Evolutionary conservation across 2,888 invertebrate genomes (phyloP).

Genomic region (Drosophila incognita): DNA sequence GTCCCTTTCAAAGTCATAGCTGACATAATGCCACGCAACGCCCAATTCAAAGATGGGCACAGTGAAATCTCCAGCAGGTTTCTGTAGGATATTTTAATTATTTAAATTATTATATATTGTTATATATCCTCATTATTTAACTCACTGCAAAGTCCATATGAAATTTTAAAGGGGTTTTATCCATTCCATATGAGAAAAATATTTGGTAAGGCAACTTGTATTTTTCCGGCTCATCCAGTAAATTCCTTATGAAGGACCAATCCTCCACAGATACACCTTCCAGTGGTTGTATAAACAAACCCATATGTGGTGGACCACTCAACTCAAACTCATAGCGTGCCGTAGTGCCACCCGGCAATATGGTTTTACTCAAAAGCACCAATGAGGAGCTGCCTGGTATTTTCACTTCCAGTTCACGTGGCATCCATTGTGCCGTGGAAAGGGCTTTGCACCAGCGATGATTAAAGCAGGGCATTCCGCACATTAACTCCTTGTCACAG

Average conservation of each 20-base stretch:
- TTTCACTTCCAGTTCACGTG: conserved; percentile 54
- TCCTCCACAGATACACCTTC: conserved; percentile 63
- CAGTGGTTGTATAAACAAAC: conserved; percentile 75
- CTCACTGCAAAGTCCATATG: conserved; percentile 73
- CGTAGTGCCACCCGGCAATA: conserved; percentile 32
- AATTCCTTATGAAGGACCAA: conserved; percentile 78
- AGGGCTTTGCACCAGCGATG: conserved; percentile 74
- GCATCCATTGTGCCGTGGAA: conserved; percentile 68
- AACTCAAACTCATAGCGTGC: conserved; percentile 75
- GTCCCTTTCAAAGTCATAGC: conserved; percentile 85
- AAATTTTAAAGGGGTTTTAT: conserved; percentile 72
- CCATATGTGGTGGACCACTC: conserved; percentile 79
- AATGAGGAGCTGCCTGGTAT: conserved; percentile 70
- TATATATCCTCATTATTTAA: background rate
- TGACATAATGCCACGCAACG: conserved; percentile 85
- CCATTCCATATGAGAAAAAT: conserved; percentile 75
- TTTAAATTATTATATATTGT: too few species aligned
- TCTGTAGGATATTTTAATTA: conserved; percentile 26
- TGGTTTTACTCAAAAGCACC: conserved; percentile 51
- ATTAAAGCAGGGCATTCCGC: conserved; percentile 81
- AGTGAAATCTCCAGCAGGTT: conserved; percentile 48
- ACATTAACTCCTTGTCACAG: conserved; percentile 76
- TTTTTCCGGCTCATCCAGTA: conserved; percentile 62
- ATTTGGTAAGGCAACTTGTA: conserved; percentile 78
- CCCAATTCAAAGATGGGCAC: conserved; percentile 84